Evolutionary conservation across 2,888 invertebrate genomes (phyloP).

Genomic region (Chloromyia formosa): DNA sequence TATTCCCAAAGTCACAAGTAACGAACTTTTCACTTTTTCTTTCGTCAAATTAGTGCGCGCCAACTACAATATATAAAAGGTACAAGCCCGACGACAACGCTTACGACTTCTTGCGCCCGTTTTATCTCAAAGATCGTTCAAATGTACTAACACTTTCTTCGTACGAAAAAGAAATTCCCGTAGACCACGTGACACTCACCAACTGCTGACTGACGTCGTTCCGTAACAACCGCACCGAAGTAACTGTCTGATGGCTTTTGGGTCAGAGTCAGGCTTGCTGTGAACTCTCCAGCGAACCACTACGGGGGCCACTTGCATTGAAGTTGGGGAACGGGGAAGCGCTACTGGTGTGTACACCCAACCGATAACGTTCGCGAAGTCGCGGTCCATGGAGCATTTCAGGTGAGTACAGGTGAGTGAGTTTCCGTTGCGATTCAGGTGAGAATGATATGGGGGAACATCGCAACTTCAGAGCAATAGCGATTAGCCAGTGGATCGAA

Average conservation of each 20-base stretch:
- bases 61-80: too few species aligned
- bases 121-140: neutral
- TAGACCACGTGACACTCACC: neutral
- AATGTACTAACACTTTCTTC: conserved; percentile 13
- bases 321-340: neutral
- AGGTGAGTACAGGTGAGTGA: conserved; percentile 1
- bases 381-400: neutral
- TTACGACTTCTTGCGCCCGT: neutral
- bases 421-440: conserved; percentile 3
- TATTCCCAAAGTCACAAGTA: neutral
- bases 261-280: conserved; percentile 7
- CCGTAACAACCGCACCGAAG: conserved; percentile 30
- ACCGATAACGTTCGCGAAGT: neutral
- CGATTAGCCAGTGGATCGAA: too few species aligned
- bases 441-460: neutral
- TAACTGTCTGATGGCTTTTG: conserved; percentile 26
- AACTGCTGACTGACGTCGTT: neutral
- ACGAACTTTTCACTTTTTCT: conserved; percentile 35
- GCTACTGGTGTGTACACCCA: too few species aligned
- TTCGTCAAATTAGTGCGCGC: too few species aligned
- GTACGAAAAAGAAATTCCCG: neutral
- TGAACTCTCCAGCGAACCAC: neutral
- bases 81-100: neutral
- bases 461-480: too few species aligned
- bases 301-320: neutral